Conservation (phyloP, 2,113 vertebrate species). For the Pseudopipra pipra region DNA sequence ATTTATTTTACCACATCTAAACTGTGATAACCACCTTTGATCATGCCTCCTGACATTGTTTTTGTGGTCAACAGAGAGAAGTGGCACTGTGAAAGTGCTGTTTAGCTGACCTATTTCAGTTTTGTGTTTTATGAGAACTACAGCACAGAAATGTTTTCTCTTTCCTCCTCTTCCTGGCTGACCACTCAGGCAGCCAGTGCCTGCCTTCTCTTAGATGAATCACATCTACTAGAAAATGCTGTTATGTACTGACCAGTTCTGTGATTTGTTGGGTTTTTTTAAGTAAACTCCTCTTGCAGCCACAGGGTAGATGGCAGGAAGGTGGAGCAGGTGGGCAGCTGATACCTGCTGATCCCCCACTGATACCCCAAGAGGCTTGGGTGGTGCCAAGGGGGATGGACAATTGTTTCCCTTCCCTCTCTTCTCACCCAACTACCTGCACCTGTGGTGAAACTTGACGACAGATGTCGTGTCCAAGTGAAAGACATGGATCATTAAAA, state of each 20-base stretch:
- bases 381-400: not conserved
- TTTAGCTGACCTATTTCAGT: not conserved
- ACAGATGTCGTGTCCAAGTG: not conserved
- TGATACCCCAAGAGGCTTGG: no score
- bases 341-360: no score
- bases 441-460: not conserved
- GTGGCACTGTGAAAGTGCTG: not conserved
- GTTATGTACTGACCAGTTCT: not conserved
- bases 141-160: not conserved
- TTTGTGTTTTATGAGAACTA: not conserved
- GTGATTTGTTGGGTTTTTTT: not conserved
- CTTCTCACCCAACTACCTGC: not conserved
- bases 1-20: not conserved
- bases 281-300: not conserved
- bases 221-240: not conserved
- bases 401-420: not conserved
- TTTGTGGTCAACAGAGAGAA: not conserved
- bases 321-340: no score
- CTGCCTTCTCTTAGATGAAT: not conserved
- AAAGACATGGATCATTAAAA: not conserved
- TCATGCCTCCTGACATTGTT: not conserved
- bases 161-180: not conserved
- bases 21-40: not conserved
- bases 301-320: accelerated
- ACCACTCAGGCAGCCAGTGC: not conserved